phyloP scores from a whole-genome alignment of 2,113 vertebrate species.

The Istiophorus platypterus region DNA sequence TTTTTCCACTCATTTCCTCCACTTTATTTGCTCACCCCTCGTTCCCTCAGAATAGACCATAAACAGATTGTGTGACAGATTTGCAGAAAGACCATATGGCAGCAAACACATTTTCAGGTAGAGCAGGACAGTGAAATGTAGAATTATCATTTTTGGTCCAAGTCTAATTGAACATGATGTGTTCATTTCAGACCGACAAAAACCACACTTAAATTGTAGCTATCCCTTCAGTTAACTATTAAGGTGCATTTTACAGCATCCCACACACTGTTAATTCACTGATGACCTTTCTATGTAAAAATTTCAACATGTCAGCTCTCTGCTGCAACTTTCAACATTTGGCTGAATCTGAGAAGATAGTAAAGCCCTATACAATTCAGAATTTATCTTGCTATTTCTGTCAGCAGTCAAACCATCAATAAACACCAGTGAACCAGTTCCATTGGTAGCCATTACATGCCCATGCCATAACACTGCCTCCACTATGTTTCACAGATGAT shows the following conservation, averaged over 20 bases:
- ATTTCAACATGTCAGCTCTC: not conserved
- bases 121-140: not conserved
- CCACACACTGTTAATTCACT: not conserved
- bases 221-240: not conserved
- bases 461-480: no score
- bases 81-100: not conserved
- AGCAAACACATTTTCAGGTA: not conserved
- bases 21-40: not conserved
- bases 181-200: no score
- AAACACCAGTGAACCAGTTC: no score
- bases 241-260: no score
- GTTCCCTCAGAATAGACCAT: not conserved
- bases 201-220: no score
- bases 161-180: not conserved
- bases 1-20: conserved; percentile 12
- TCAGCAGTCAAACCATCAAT: no score
- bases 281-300: not conserved
- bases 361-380: no score
- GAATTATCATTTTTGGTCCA: not conserved
- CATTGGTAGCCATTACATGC: no score
- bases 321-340: no score
- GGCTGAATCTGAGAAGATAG: no score
- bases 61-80: not conserved
- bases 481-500: no score
- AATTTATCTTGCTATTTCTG: no score